Base-by-base conservation (phyloP, 1,140 invertebrate species). In the Charaxes varanes region DNA sequence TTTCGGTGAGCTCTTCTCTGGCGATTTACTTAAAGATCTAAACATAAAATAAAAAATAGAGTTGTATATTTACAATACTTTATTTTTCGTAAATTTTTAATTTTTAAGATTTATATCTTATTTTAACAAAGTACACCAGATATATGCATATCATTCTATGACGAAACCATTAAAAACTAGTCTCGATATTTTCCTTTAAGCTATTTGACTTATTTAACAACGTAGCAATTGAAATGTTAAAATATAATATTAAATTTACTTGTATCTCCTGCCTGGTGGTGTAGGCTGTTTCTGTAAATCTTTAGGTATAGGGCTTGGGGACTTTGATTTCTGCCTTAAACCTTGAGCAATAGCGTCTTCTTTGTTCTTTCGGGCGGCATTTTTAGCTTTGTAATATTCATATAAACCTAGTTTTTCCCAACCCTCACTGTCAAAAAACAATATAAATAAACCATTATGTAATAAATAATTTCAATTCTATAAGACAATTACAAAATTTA, bases 361-460 rank as follows among this genome's bases (percentile, higher is more conserved):
- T 79, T 96, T 97, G 53, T 92, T 89, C 68, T 95, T 96, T 44
- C 92, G 89, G 0, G 96, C 95, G 27, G 90, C 87, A 83, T 96
- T 95, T 84, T 99, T 99, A 0, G 96, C 94, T 86, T 96, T 96
- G 80, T 96, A 99, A 84, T 97, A 99, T 85, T 99, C 97, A 80
- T 98, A 98, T 11, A 99, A 85, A 41, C 95, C 96, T 61, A 98
- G 85, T 80, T 97, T 97, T 73, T 99, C 97, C 97, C 97, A 99
- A 22, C 97, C 97, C 72, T 99, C 97, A 85, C 94, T 97, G 43
- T 86, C 87, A 72, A 38, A 32, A 17, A 18, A 37, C 13, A 32
- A 41, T 0, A 28, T 14, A 37, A 14, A 14, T 28, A 3, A 28
- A 15, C 3, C 6, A 28, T 15, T 4, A 28, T 7, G n/a, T 13